These are phyloP conservation scores for Aepyceros melampus DNA, from an alignment of 2,113 vertebrate species.

Conservation along the genomic window DNA sequence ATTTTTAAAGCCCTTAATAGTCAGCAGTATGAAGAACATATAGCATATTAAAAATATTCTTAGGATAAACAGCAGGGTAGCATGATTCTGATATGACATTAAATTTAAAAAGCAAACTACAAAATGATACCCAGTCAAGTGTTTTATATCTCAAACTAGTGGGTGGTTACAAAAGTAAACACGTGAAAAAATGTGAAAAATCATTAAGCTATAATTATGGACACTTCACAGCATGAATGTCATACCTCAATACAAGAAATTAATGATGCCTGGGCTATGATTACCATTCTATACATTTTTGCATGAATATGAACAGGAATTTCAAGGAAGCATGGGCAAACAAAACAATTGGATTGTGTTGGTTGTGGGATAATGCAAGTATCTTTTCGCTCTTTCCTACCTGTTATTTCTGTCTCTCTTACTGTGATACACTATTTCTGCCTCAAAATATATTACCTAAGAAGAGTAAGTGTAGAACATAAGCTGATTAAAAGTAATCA, in stretches of 20 bases:
- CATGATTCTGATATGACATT: neutral
- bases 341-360: neutral
- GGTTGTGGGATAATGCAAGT: neutral
- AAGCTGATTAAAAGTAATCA: neutral
- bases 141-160: neutral
- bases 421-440: neutral
- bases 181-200: neutral
- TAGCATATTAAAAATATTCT: neutral
- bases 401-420: constrained; percentile 17
- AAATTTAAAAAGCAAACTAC: constrained; percentile 37
- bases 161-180: neutral
- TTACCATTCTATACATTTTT: neutral
- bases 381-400: neutral
- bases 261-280: neutral
- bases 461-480: neutral
- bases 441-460: constrained; percentile 18
- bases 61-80: neutral
- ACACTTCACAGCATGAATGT: neutral
- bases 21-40: neutral
- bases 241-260: neutral
- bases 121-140: neutral
- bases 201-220: neutral
- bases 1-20: constrained; percentile 23
- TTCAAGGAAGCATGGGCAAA: constrained; percentile 13
- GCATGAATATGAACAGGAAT: neutral